Base-by-base conservation (phyloP, 2,113 vertebrate genomes). In the Scortum barcoo region DNA sequence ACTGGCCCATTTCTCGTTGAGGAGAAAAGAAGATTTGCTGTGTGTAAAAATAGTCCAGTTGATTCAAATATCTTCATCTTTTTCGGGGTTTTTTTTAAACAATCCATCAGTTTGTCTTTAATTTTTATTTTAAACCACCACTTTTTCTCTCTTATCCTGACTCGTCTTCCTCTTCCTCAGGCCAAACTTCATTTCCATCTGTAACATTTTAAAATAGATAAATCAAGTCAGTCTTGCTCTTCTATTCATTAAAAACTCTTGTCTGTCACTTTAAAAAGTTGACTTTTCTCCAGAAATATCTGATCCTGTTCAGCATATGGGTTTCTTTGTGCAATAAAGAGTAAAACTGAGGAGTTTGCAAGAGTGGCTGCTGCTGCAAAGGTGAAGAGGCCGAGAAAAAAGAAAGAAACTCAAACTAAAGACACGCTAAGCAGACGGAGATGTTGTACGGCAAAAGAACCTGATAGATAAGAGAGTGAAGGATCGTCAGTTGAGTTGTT, bases 1-100 rank as follows among this genome's bases (percentile, higher is more conserved):
- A 94, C 67, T 90, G 92, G 86, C 91, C 92, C 87, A 89, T 90
- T 91, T 93, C 76, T 89, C 88, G 88, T 86, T 87, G 76, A 87
- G 79, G 79, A 89, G 90, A 76, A 91, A 83, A 90, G 86, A 91
- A 84, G 90, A 92, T 92, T 91, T 88, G 79, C 75, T 0, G 78
- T 11, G 88, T 85, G 70, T 85, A 91, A 89, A 92, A 93, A 93
- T 91, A 92, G 90, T 58, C 30, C 57, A 0, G 53, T 60, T 87
- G 63, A 89, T 89, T 91, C 74, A 61, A 44, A 86, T 67, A 74
- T 82, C 60, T 70, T 61, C 46, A 24, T 82, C 36, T 51, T 66
- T 62, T n/a, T n/a, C n/a, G n/a, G n/a, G n/a, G n/a, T n/a, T n/a
- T 51, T 65, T 80, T 63, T 62, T 36, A 4, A 66, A 85, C 62